Evolutionary conservation across 1,140 invertebrate species (phyloP), one percentile per base, ranked within the genome.

Genomic region (Cecropterus lyciades): DNA sequence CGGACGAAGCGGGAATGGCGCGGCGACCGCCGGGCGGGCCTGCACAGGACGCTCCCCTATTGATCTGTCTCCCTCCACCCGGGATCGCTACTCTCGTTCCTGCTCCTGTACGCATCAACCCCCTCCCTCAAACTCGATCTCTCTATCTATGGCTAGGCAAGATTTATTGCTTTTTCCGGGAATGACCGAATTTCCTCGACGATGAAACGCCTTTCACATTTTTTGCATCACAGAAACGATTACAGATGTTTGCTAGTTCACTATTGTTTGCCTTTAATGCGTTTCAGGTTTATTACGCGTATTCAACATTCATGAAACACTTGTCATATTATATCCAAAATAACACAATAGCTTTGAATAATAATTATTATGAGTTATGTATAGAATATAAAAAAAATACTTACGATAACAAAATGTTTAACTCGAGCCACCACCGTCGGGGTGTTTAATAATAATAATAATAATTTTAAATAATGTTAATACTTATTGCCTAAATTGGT

Each of bases 131-230:
- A 64, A 45, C 76, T 30, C 73, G 69, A 82, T 80, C 79, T 75
- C 77, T 81, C 75, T 82, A 82, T 82, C 84, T 78, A 79, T 73
- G 72, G 76, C 73, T 78, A 80, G 76, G 57, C 73, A 79, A 81
- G 77, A 88, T 88, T 85, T 86, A 86, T 86, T 77, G 66, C 77
- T 70, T 84, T 84, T 86, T 80, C 84, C 82, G 78, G 75, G 80
- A 84, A 82, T 83, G 73, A 76, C 76, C 77, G 77, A 81, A 85
- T 84, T 82, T 83, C 77, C 77, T 76, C 60, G 20, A 46, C 43
- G 51, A 57, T 66, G 20, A 46, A 55, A 43, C 42, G 55, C 17
- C 56, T 59, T 65, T 46, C 37, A 46, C n/a, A 55, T 27, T 65
- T 53, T 57, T 15, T 45, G 46, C 40, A 45, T 53, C 15, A 15